Evolutionary conservation across 35 echinoderm and acorn worm species (phyloP).

Genomic region (Holothuria glaberrima): DNA sequence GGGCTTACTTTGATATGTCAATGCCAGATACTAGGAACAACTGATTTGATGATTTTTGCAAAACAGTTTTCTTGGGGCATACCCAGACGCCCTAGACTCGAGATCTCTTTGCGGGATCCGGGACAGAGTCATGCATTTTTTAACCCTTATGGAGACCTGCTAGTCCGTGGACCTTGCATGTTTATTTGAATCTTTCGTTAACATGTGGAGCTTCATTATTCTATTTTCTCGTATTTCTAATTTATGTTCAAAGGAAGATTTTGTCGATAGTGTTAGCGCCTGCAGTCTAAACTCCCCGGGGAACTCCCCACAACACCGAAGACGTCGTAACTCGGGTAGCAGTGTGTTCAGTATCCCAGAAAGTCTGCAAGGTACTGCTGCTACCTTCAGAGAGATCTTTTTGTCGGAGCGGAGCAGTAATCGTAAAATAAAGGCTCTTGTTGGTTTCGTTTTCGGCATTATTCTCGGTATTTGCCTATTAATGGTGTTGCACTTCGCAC

Average conservation of each 20-base stretch:
- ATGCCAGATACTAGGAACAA: too few species aligned
- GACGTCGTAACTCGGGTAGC: constrained; percentile 51
- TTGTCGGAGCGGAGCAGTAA: constrained; percentile 68
- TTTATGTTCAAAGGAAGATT: constrained; percentile 5
- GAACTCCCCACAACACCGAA: constrained; percentile 30
- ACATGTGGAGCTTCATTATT: too few species aligned
- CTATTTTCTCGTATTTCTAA: not conserved
- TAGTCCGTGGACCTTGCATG: too few species aligned
- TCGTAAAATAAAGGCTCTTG: constrained; percentile 67
- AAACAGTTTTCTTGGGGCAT: too few species aligned
- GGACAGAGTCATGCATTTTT: too few species aligned
- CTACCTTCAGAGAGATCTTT: constrained; percentile 83
- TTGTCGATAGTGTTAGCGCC: constrained; percentile 41
- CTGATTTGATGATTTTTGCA: too few species aligned
- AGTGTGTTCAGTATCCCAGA: constrained; percentile 49
- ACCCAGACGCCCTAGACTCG: too few species aligned
- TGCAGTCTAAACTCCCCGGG: constrained; percentile 40
- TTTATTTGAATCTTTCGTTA: too few species aligned
- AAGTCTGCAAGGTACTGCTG: constrained; percentile 55
- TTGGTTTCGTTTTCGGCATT: constrained; percentile 73
- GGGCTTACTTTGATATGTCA: too few species aligned
- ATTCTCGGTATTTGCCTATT: constrained; percentile 75
- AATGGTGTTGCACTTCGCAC: constrained; percentile 72
- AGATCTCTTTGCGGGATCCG: too few species aligned
- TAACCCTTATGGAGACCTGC: too few species aligned